Evolutionary conservation across 2,888 invertebrate species (phyloP).

Genomic region (Endomychus coccineus): DNA sequence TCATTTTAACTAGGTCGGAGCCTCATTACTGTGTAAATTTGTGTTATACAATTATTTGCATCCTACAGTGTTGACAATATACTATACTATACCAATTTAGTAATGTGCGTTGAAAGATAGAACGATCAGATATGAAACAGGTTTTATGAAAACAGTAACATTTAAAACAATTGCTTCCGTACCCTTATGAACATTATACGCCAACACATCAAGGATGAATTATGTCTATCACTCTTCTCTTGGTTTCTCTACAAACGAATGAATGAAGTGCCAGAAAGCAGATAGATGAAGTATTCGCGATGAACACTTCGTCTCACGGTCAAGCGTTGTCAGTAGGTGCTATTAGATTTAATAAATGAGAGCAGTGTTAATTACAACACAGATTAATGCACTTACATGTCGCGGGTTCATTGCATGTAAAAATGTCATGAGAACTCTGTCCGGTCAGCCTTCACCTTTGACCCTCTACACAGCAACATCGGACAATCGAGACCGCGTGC

Average conservation of each 20-base stretch:
- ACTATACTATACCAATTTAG: too few species aligned
- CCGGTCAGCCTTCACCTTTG: constrained; percentile 28
- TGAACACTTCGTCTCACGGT: constrained; percentile 18
- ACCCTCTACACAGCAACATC: constrained; percentile 15
- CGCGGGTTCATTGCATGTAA: constrained; percentile 32
- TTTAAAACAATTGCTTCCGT: too few species aligned
- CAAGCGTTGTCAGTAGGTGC: constrained; percentile 17
- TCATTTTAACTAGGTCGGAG: too few species aligned
- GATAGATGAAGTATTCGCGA: constrained; percentile 1
- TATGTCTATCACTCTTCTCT: not conserved
- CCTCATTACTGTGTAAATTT: too few species aligned
- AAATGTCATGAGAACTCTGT: constrained; percentile 34
- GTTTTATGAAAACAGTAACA: too few species aligned
- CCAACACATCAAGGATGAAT: too few species aligned
- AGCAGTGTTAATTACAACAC: constrained; percentile 37
- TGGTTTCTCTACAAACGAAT: constrained; percentile 3
- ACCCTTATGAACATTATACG: too few species aligned
- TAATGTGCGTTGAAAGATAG: too few species aligned
- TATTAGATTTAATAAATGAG: constrained; percentile 35
- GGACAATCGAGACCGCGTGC: too few species aligned
- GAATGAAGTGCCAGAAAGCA: constrained; percentile 5
- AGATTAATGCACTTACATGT: constrained; percentile 37
- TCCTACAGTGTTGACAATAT: too few species aligned
- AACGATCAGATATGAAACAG: too few species aligned
- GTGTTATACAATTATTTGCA: too few species aligned